A percentile compares a stretch with the other conserved stretches of the same genome.
Conservation (phyloP, 2,113 vertebrate species). For the Uropsilus gracilis region DNA sequence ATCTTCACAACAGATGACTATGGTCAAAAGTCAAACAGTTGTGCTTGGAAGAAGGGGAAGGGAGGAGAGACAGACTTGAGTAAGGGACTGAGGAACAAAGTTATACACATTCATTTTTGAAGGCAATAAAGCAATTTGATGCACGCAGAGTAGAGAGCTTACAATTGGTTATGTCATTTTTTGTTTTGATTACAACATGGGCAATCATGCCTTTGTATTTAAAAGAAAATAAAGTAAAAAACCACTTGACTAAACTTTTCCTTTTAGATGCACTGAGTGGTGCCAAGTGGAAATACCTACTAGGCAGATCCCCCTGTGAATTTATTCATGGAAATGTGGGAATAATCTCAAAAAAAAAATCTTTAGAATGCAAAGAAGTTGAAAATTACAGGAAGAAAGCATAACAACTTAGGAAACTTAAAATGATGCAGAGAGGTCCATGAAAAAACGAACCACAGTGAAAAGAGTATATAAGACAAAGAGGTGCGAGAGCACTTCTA, state of each 20-base stretch:
- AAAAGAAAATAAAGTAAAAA: neutral
- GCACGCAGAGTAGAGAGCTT: neutral
- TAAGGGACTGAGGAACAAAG: neutral
- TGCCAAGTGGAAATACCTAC: neutral
- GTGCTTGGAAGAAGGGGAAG: no score
- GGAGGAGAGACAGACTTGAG: no score
- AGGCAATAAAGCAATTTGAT: neutral
- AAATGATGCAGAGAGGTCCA: neutral
- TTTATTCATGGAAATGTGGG: neutral
- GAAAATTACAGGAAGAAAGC: neutral
- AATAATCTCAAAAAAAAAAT: neutral
- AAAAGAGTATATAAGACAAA: neutral
- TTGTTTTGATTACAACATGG: neutral
- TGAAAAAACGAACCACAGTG: neutral
- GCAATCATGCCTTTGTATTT: neutral
- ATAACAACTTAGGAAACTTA: neutral
- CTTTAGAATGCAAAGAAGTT: neutral
- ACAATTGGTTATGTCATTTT: neutral
- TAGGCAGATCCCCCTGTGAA: neutral
- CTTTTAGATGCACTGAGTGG: neutral
- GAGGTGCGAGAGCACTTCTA: neutral
- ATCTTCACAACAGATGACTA: neutral
- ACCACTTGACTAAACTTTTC: no score
- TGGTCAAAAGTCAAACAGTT: neutral
- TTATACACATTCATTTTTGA: neutral